phyloP scores from a whole-genome alignment of 2,113 vertebrate species.

The Oncorhynchus keta region DNA sequence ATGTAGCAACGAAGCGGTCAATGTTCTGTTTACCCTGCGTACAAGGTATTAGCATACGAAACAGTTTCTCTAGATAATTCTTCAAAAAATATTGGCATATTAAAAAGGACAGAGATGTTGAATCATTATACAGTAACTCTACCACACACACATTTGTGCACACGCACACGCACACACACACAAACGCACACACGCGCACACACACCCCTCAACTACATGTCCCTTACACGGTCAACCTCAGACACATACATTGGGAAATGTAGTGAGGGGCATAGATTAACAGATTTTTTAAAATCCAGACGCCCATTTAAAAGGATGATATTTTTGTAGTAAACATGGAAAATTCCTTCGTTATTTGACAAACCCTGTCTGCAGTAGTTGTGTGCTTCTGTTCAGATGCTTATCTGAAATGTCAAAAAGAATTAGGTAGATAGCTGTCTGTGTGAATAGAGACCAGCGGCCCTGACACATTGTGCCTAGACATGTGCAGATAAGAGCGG shows the following conservation, averaged over 20 bases:
- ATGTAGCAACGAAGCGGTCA: slow-evolving; percentile 32
- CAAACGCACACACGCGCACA: too few relatives aligned
- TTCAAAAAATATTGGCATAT: slow-evolving; percentile 62
- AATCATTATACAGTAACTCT: slow-evolving; percentile 21
- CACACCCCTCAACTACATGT: not conserved
- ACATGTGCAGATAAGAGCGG: slow-evolving; percentile 67
- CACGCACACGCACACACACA: not conserved
- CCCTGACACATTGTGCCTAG: slow-evolving; percentile 48
- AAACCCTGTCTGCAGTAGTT: slow-evolving; percentile 49
- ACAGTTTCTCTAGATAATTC: slow-evolving; percentile 57
- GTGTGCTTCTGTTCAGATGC: slow-evolving; percentile 64
- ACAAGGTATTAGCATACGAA: slow-evolving; percentile 67
- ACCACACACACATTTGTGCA: slow-evolving; percentile 19
- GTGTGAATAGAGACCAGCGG: slow-evolving; percentile 59
- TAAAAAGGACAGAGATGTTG: slow-evolving; percentile 53
- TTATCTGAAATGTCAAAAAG: slow-evolving; percentile 79
- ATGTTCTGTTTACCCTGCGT: slow-evolving; percentile 54
- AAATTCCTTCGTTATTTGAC: slow-evolving; percentile 67
- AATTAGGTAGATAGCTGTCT: slow-evolving; percentile 71
- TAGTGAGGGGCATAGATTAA: slow-evolving; percentile 43
- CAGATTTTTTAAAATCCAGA: slow-evolving; percentile 49
- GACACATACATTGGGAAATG: slow-evolving; percentile 31
- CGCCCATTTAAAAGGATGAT: slow-evolving; percentile 59
- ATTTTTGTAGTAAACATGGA: slow-evolving; percentile 68
- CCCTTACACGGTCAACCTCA: slow-evolving; percentile 27